phyloP scores from a whole-genome alignment of 1,140 invertebrate genomes.

The Mya arenaria region DNA sequence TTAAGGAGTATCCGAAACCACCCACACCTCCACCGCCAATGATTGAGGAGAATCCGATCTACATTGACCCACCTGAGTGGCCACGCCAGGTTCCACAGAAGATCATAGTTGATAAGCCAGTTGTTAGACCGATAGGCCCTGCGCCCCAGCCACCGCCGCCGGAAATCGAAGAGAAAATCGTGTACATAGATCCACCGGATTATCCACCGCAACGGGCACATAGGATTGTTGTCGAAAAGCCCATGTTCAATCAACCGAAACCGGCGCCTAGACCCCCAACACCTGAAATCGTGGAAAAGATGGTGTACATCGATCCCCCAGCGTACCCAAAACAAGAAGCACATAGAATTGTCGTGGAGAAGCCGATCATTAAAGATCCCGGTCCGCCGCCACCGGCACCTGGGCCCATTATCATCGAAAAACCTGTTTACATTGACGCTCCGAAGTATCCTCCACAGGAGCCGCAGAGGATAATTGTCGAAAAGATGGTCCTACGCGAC shows the following conservation, averaged over 20 bases:
- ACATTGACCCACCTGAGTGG: conserved; percentile 34
- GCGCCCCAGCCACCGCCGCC: conserved; percentile 20
- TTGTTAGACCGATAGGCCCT: conserved; percentile 20
- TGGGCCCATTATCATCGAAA: conserved; percentile 38
- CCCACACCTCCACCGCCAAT: conserved; percentile 27
- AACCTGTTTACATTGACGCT: conserved; percentile 37
- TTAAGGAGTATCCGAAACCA: neutral
- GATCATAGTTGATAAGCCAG: conserved; percentile 27
- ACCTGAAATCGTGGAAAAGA: conserved; percentile 35
- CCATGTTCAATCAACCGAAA: conserved; percentile 20
- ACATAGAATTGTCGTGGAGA: conserved; percentile 35
- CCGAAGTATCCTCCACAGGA: conserved; percentile 25
- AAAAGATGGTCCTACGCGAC: conserved; percentile 15
- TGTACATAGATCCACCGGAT: conserved; percentile 29
- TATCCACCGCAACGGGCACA: conserved; percentile 13
- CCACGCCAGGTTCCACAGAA: conserved; percentile 27
- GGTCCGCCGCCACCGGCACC: conserved; percentile 39
- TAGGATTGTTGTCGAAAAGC: conserved; percentile 37
- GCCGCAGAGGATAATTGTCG: conserved; percentile 39
- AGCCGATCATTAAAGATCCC: conserved; percentile 26
- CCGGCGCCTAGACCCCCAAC: neutral
- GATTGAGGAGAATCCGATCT: conserved; percentile 26
- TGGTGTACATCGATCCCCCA: conserved; percentile 21
- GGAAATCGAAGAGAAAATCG: conserved; percentile 41
- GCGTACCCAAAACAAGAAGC: conserved; percentile 30